These are phyloP conservation scores for Meteorus sp. DNA, from an alignment of 1,140 invertebrate genomes.

Conservation along the genomic window DNA sequence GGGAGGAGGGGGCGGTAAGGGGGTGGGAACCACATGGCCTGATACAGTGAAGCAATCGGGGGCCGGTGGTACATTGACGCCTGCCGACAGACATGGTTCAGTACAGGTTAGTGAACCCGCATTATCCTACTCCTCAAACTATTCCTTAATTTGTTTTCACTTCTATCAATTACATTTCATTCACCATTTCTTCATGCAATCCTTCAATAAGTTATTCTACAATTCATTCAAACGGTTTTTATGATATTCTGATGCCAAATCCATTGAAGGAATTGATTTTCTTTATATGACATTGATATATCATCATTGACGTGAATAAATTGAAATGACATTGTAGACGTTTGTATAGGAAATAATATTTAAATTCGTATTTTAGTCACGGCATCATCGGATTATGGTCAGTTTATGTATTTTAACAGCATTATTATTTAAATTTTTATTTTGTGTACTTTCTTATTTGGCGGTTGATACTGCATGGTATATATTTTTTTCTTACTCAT, in stretches of 20 bases:
- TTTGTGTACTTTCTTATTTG: conserved; percentile 22
- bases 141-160: conserved; percentile 6
- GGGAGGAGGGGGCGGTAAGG: conserved; percentile 66
- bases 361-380: conserved; percentile 51
- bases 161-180: background rate
- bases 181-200: background rate
- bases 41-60: conserved; percentile 66
- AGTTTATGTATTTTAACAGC: conserved; percentile 45
- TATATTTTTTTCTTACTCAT: conserved; percentile 19
- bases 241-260: too few relatives aligned
- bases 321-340: too few relatives aligned
- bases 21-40: conserved; percentile 64
- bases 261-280: too few relatives aligned
- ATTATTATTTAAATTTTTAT: conserved; percentile 33
- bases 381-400: conserved; percentile 54
- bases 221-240: too few relatives aligned
- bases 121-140: conserved; percentile 27
- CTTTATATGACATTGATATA: too few relatives aligned
- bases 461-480: conserved; percentile 30
- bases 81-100: conserved; percentile 91
- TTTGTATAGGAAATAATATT: conserved; percentile 37
- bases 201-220: too few relatives aligned
- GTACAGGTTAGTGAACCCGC: conserved; percentile 76
- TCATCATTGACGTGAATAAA: too few relatives aligned
- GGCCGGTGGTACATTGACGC: conserved; percentile 77